A percentile compares a stretch with the other conserved stretches of the same genome.
Conservation (phyloP, 2,113 vertebrate genomes). For the Platysteira castanea region DNA sequence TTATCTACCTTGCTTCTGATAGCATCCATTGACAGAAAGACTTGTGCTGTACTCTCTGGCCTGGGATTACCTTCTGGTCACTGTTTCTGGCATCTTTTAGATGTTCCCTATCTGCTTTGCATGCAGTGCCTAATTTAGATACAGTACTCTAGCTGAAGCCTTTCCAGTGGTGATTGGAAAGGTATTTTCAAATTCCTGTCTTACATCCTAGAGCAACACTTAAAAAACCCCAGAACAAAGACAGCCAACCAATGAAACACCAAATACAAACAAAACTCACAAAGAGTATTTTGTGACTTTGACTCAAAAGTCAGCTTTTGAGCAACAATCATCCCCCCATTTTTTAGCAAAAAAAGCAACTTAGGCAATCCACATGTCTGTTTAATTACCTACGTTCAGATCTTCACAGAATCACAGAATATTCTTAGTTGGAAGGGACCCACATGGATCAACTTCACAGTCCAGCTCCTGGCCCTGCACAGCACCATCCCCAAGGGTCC, state of each 20-base stretch:
- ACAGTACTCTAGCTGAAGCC: not conserved
- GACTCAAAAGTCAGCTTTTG: not conserved
- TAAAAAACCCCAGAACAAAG: not conserved
- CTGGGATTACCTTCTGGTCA: not conserved
- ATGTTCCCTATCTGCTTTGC: not conserved
- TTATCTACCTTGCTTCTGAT: not conserved
- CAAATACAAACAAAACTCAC: not conserved
- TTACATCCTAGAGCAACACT: not conserved
- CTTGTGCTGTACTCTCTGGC: not conserved
- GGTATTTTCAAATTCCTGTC: not conserved
- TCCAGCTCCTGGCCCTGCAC: not conserved
- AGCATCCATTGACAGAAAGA: not conserved
- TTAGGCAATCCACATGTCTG: not conserved
- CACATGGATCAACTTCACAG: not conserved
- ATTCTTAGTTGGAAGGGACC: not conserved
- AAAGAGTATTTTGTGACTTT: not conserved
- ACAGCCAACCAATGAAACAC: not conserved
- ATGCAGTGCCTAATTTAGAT: too few relatives aligned
- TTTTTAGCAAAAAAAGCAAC: not conserved
- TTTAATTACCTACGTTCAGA: not conserved
- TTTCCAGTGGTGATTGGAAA: not conserved
- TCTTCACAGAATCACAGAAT: not conserved
- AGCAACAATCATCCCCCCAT: not conserved
- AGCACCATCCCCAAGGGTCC: not conserved
- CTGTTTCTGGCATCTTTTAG: not conserved